phyloP scores from a whole-genome alignment of 2,113 vertebrate genomes.

The Empidonax traillii region DNA sequence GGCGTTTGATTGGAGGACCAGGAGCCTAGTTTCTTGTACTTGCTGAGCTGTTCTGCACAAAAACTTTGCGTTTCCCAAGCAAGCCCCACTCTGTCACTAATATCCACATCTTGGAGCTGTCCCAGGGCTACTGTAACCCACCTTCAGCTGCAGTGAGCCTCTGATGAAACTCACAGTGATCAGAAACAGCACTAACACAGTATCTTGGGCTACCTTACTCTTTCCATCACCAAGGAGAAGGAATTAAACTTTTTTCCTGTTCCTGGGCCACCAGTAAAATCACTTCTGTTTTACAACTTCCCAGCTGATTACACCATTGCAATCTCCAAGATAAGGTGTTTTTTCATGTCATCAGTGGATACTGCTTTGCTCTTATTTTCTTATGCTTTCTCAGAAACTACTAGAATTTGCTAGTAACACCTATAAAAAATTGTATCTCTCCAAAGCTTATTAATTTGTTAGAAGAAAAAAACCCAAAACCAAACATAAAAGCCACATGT shows the following conservation, averaged over 20 bases:
- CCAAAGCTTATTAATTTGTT: background rate
- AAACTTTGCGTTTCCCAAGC: background rate
- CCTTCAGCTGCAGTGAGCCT: background rate
- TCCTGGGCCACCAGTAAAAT: background rate
- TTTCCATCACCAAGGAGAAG: background rate
- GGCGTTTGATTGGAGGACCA: background rate
- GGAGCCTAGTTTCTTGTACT: background rate
- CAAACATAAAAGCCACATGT: background rate
- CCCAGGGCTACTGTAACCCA: background rate
- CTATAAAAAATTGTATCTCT: background rate
- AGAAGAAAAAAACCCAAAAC: background rate
- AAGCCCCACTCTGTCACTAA: background rate
- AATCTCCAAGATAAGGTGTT: background rate
- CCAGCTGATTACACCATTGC: fast-evolving
- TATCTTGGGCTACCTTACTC: background rate
- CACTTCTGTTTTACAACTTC: background rate
- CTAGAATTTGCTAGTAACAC: background rate
- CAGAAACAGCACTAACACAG: background rate
- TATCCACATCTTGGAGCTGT: background rate
- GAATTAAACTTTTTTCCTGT: background rate
- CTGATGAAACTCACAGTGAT: fast-evolving
- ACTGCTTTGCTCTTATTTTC: background rate
- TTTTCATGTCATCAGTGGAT: background rate
- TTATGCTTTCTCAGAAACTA: background rate
- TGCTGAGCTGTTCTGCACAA: background rate